A percentile compares a stretch with the other conserved stretches of the same genome.
phyloP scores from a whole-genome alignment of 2,113 vertebrate genomes.

The Colius striatus region DNA sequence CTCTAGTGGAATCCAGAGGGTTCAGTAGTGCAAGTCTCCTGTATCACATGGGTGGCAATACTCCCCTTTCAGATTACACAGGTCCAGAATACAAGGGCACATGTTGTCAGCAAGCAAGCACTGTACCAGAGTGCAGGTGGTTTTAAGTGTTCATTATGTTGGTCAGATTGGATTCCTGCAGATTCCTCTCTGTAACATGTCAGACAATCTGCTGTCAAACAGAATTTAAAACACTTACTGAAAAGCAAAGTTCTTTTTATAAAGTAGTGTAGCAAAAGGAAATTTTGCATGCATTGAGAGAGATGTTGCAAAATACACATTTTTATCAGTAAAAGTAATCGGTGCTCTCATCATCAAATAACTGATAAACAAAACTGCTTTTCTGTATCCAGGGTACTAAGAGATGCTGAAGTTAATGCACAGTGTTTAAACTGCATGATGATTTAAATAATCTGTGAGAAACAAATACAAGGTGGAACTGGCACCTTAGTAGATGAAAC shows the following conservation, averaged over 20 bases:
- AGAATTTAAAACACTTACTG: not conserved
- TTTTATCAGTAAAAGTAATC: not conserved
- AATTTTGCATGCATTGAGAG: not conserved
- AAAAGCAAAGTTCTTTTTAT: not conserved
- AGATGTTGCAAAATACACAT: not conserved
- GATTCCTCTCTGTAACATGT: too few relatives aligned
- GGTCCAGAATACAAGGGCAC: rapidly evolving
- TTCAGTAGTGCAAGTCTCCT: rapidly evolving
- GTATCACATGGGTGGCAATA: rapidly evolving
- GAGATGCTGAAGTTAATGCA: not conserved
- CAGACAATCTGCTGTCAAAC: not conserved
- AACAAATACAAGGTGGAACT: not conserved
- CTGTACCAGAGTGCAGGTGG: too few relatives aligned
- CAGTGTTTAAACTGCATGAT: not conserved
- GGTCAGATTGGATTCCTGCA: not conserved
- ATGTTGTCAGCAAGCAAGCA: rapidly evolving
- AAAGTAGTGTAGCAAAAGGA: not conserved
- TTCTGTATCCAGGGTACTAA: not conserved
- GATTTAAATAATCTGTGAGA: not conserved
- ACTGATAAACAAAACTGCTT: not conserved
- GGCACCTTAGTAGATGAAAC: not conserved
- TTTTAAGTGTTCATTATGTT: rapidly evolving
- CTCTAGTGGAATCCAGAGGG: rapidly evolving
- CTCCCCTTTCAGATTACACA: not conserved
- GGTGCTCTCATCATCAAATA: not conserved